phyloP scores from a whole-genome alignment of 1,140 invertebrate species.

The Drosophila mayri region DNA sequence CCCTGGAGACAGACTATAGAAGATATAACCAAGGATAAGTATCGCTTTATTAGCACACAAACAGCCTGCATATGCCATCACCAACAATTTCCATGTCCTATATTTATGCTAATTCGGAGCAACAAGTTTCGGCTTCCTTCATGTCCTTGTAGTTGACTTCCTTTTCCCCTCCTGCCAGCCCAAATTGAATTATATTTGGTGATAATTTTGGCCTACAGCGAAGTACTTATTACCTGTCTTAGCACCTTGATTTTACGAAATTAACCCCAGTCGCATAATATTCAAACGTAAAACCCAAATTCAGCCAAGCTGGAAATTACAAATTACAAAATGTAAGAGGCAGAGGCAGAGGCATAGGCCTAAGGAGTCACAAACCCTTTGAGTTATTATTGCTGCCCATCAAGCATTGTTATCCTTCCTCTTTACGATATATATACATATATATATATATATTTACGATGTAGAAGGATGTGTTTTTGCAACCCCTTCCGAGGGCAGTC shows the following conservation, averaged over 20 bases:
- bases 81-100: slow-evolving; percentile 16
- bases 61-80: slow-evolving; percentile 11
- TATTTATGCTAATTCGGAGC: slow-evolving; percentile 18
- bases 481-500: not conserved
- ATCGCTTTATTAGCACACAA: slow-evolving; percentile 10
- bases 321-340: not conserved
- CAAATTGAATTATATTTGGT: slow-evolving; percentile 16
- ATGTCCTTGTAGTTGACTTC: slow-evolving; percentile 1
- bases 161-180: not conserved
- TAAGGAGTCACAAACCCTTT: slow-evolving; percentile 3
- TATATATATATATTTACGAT: not conserved
- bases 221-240: not conserved
- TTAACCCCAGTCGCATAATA: slow-evolving; percentile 1
- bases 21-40: not conserved
- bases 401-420: slow-evolving; percentile 16
- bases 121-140: slow-evolving; percentile 2
- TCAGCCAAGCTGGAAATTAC: not conserved
- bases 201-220: slow-evolving; percentile 9
- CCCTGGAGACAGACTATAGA: slow-evolving; percentile 3
- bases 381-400: slow-evolving; percentile 18
- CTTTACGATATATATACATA: not conserved
- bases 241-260: slow-evolving; percentile 9
- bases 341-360: not conserved
- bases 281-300: not conserved
- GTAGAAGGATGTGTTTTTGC: not conserved